phyloP scores from a whole-genome alignment of 1,140 invertebrate genomes.

The Macrocentrus cingulum region DNA sequence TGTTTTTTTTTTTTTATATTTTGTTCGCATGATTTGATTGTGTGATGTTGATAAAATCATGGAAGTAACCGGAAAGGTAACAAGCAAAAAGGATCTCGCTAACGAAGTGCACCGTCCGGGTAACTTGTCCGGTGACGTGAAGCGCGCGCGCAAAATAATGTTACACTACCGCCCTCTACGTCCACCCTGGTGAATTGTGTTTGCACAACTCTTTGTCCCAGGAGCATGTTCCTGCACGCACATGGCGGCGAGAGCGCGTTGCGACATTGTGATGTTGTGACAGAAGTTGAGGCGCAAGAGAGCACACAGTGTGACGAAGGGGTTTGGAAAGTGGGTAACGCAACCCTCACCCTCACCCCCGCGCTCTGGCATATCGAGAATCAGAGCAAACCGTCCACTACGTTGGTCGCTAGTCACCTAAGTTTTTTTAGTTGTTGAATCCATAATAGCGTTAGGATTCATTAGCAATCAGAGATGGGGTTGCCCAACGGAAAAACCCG shows the following conservation, averaged over 20 bases:
- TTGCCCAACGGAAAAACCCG: conserved; percentile 9
- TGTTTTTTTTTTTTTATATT: too few species aligned
- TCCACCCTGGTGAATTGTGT: conserved; percentile 46
- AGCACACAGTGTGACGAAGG: conserved; percentile 11
- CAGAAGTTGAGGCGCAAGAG: conserved; percentile 13
- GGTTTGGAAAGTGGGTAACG: conserved; percentile 11
- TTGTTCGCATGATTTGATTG: background rate
- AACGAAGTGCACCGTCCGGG: conserved; percentile 49
- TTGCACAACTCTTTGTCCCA: conserved; percentile 54
- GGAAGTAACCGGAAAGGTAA: conserved; percentile 44
- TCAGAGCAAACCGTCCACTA: conserved; percentile 6
- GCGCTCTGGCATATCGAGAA: background rate
- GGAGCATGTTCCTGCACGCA: conserved; percentile 35
- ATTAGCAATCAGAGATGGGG: conserved; percentile 61
- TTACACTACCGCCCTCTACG: conserved; percentile 11
- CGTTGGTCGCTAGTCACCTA: conserved; percentile 40
- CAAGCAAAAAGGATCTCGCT: conserved; percentile 49
- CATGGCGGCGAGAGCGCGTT: background rate
- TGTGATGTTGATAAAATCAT: conserved; percentile 18
- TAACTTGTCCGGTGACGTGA: conserved; percentile 40
- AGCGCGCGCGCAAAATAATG: background rate
- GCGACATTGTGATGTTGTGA: conserved; percentile 18
- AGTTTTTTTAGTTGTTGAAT: conserved; percentile 55
- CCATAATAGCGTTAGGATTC: conserved; percentile 60
- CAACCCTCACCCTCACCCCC: conserved; percentile 8